Conservation (phyloP, 2,797 vertebrate genomes). For the Pyrocephalus nanus region DNA sequence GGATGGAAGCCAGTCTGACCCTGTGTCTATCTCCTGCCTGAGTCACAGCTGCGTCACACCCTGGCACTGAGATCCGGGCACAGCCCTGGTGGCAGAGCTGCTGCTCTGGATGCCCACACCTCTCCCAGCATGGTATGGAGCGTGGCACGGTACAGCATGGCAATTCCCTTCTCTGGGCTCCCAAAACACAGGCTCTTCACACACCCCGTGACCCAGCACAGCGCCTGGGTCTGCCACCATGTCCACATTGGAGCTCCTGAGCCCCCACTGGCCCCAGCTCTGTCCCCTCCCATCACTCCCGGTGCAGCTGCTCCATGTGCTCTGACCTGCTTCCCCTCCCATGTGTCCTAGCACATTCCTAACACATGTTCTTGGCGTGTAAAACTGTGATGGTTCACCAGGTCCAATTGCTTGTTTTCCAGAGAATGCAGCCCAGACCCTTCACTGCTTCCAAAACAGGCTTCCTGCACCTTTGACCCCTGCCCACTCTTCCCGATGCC, state of each 20-base stretch:
- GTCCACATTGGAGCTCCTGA: rapidly evolving
- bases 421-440: not conserved
- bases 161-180: not conserved
- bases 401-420: not conserved
- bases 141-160: rapidly evolving
- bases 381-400: rapidly evolving
- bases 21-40: not conserved
- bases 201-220: rapidly evolving
- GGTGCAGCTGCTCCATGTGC: not conserved
- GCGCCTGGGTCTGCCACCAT: not conserved
- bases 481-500: rapidly evolving
- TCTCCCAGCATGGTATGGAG: rapidly evolving
- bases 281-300: not conserved
- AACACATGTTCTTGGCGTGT: rapidly evolving
- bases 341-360: not conserved
- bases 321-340: not conserved
- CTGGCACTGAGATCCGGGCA: not conserved
- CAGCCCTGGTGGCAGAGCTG: not conserved
- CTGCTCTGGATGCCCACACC: not conserved
- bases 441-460: not conserved
- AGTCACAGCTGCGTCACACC: not conserved
- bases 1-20: not conserved
- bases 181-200: rapidly evolving
- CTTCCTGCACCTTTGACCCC: not conserved
- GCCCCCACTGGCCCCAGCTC: not conserved